These are phyloP conservation scores for Phoxinus dragarum DNA, from an alignment of 2,797 vertebrate species.

Conservation along the genomic window DNA sequence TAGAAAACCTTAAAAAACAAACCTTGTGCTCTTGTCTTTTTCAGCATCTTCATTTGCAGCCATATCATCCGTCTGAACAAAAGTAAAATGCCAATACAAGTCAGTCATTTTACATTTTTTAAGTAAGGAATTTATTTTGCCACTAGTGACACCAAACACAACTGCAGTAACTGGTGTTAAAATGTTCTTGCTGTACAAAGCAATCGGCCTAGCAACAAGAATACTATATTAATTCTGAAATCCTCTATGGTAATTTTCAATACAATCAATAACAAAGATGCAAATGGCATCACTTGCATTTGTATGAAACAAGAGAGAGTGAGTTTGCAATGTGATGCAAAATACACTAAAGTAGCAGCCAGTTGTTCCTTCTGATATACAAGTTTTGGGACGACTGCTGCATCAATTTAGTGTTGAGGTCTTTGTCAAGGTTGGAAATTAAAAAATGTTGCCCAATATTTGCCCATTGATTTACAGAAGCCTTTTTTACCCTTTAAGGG, in stretches of 20 bases:
- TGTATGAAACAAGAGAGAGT: neutral
- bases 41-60: conserved; percentile 53
- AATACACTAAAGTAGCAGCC: neutral
- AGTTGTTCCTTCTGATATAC: neutral
- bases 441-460: neutral
- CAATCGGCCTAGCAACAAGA: neutral
- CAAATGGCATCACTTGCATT: neutral
- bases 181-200: neutral
- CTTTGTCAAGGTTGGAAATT: neutral
- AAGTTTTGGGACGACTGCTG: neutral
- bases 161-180: neutral
- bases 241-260: neutral
- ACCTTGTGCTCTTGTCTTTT: conserved; percentile 66
- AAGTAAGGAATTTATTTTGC: neutral
- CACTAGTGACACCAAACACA: neutral
- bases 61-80: conserved; percentile 74
- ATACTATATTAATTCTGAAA: neutral
- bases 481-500: neutral
- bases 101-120: neutral
- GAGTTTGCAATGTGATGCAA: neutral
- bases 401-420: neutral
- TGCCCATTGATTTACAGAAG: neutral
- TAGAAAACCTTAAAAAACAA: conserved; percentile 18
- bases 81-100: neutral
- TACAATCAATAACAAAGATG: neutral